Base-by-base conservation (phyloP, 2,113 vertebrate species). In the Phocoena phocoena region DNA sequence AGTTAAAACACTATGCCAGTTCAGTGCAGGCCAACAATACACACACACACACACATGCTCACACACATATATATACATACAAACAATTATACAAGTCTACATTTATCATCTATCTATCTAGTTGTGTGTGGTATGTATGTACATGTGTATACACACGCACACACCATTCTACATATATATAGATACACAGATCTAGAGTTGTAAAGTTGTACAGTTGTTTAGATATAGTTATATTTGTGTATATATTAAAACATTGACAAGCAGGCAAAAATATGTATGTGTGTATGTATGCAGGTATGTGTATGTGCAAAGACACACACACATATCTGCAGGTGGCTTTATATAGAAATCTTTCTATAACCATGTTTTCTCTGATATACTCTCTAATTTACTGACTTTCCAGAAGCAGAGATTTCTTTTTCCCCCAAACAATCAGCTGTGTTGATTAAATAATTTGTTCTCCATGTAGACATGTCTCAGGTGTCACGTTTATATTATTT, bases 51-150 rank as follows among this genome's bases (percentile, higher is more conserved):
- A 84, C 12, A 86, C 14, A 74, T 21, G 60, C 71, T 38, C 26
- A 50, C 21, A 71, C 12, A 96, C 47, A 90, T 6, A 77, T 9
- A 62, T 67, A 87, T 60, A 62, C 26, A 87, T 14, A 80, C 17
- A 93, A 62, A 86, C n/a, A 93, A 74, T 41, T 77, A 62, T 58
- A 84, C 63, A 96, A 81, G 62, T 96, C 14, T 65, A n/a, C 18
- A 63, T 53, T 38, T 86, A 28, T 83, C 26, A 82, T 21, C 4
- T 50, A 73, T 21, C 2, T 47, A 15, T 74, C 28, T 88, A 17
- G 8, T 50, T 73, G 4, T 55, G 7, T 84, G 25, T 65, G 3
- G 21, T 83, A 76, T 55, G 12, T 44, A 90, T 55, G n/a, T 53
- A 31, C 26, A 11, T 85, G 8, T 92, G 10, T 55, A 36, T 2